Evolutionary conservation across 2,797 vertebrate genomes (phyloP), one percentile per base, ranked within the genome.

Genomic region (Heterohyrax brucei): DNA sequence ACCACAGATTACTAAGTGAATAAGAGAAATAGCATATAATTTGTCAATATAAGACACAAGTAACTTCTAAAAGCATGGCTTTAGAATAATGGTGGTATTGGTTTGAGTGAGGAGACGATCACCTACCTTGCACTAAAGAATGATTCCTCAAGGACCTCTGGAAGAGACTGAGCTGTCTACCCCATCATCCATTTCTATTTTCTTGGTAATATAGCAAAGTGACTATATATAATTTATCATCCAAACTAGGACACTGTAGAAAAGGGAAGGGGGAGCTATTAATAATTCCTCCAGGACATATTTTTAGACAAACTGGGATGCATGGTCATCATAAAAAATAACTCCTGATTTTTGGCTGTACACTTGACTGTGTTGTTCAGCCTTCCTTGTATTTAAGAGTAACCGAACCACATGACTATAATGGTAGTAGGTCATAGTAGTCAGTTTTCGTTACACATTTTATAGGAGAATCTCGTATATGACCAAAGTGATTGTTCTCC

Each of bases 201-300:
- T 62, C 70, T 95, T 96, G 56, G 68, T 95, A 75, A 46, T 48
- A 64, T 80, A 93, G 83, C 59, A 93, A 96, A 77, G 16, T 87
- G 79, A 80, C 39, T 72, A 81, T 59, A 90, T 76, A 87, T 56
- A 87, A 96, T 96, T 95, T 95, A 93, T 96, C 89, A 95, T 80
- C 85, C 53, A 80, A 85, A 92, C 78, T 86, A 86, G 95, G 92
- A 77, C 89, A 93, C 73, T 93, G 50, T 13, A 89, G 62, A 96
- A 48, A 86, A 30, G 81, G 19, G 78, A 92, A 93, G 10, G 28
- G 33, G n/a, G 18, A 75, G 26, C 86, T 96, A 84, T 95, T 96
- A 95, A 95, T 87, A 93, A 94, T 91, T 89, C 80, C 24, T 61
- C 79, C 86, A 94, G 77, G 70, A 44, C 76, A 64, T 56, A 62